Evolutionary conservation across 2,888 invertebrate species (phyloP).

Genomic region (Coelinius sp.): DNA sequence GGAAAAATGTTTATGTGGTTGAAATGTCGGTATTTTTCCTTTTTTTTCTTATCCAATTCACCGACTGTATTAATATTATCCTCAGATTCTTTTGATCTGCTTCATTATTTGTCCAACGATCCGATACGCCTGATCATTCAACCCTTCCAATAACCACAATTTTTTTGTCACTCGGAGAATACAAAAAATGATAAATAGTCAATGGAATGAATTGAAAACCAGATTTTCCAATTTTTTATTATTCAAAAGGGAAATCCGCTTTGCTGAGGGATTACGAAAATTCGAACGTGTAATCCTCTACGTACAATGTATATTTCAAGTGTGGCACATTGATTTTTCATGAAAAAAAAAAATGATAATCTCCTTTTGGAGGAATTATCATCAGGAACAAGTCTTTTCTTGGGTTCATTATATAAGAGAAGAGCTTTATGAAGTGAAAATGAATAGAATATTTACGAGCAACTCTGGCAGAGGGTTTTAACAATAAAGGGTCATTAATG

Average conservation of each 20-base stretch:
- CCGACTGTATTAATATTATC: not conserved
- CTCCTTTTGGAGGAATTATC: not conserved
- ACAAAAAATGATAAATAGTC: not conserved
- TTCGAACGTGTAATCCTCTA: constrained; percentile 2
- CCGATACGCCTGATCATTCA: constrained; percentile 8
- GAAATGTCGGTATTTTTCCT: not conserved
- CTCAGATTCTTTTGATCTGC: not conserved
- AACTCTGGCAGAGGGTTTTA: not conserved
- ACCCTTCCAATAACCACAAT: not conserved
- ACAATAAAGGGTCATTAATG: not conserved
- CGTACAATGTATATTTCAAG: constrained; percentile 5
- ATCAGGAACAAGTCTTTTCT: not conserved
- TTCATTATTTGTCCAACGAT: constrained; percentile 26
- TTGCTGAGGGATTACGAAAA: not conserved
- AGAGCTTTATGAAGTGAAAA: not conserved
- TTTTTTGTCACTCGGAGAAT: not conserved
- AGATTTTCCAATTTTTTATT: constrained; percentile 19
- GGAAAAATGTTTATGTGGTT: constrained; percentile 8
- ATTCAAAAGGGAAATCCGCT: constrained; percentile 7
- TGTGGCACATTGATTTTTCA: not conserved
- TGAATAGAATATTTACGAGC: not conserved
- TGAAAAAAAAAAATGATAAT: constrained; percentile 6
- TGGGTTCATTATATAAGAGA: not conserved
- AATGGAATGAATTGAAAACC: not conserved
- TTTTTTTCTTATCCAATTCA: not conserved